Base-by-base conservation (phyloP, 2,888 invertebrate genomes). In the Odontomyia ornata region DNA sequence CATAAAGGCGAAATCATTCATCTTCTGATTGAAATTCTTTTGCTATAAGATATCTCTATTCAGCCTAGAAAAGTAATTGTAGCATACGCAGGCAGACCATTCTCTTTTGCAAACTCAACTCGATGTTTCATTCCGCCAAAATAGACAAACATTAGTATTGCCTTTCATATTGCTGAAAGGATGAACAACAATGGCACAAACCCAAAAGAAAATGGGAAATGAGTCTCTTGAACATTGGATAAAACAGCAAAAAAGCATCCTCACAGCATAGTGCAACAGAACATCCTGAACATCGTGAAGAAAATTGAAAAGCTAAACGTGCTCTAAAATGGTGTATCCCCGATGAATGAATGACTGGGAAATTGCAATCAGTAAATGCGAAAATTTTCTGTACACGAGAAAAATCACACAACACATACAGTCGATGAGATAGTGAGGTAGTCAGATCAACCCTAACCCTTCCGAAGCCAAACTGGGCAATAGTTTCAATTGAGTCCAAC, bases 401-500 rank as follows among this genome's bases (percentile, higher is more conserved):
- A 73, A 57, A 73, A 73, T 57, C 57, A 43, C 52, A 72, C 25
- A 72, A 56, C 28, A 52, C 28, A n/a, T 9, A 36, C 36, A 36
- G 9, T 36, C 36, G 36, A 36, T 36, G 36, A 62, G 62, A 62
- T 28, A 27, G 65, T 1, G 36, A 36, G 65, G 30, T 7, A 30
- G 36, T 36, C 13, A 15, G 18, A 18, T 18, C 18, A 65, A 18
- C 18, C n/a, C 36, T n/a, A 52, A 5, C 3, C 36, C 36, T 27
- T n/a, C 1, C 36, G 36, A 13, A 18, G n/a, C 27, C 46, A n/a
- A n/a, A 69, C 30, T 69, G 47, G 69, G 25, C 69, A 69, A 36
- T 73, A 60, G 76, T 72, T 76, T 76, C 76, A 73, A 78, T 78
- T 78, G 57, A 76, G 76, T 78, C 73, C 64, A 47, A 75, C 67